Evolutionary conservation across 2,888 invertebrate genomes (phyloP).

Genomic region (Aricia artaxerxes): DNA sequence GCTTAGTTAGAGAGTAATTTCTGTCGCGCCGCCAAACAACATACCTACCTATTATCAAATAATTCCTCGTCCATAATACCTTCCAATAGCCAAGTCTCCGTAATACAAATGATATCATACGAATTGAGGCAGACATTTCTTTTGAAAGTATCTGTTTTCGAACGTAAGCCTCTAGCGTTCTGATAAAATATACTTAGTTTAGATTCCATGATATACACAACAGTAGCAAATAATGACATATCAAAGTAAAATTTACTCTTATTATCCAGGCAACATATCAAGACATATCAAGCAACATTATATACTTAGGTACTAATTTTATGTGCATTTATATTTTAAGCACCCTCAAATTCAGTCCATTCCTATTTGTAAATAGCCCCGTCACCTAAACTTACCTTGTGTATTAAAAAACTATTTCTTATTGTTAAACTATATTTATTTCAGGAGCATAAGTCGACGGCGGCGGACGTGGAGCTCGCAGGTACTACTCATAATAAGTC

Average conservation of each 20-base stretch:
- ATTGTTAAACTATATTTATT: neutral
- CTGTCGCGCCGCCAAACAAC: neutral
- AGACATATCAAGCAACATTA: too few relatives aligned
- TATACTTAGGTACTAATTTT: too few relatives aligned
- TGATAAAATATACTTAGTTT: neutral
- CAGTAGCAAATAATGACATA: too few relatives aligned
- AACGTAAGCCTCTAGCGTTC: neutral
- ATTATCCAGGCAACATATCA: too few relatives aligned
- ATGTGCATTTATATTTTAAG: too few relatives aligned
- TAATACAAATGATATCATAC: conserved; percentile 16
- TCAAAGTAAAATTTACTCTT: too few relatives aligned
- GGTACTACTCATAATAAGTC: neutral
- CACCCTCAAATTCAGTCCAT: too few relatives aligned
- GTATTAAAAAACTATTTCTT: neutral
- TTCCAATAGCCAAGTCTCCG: neutral
- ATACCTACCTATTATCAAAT: conserved; percentile 24
- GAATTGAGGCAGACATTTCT: neutral
- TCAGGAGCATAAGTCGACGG: neutral
- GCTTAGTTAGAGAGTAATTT: neutral
- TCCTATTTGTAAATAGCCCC: too few relatives aligned
- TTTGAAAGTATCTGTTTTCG: neutral
- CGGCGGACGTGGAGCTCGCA: neutral
- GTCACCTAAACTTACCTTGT: neutral
- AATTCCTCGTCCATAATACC: neutral
- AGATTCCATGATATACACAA: too few relatives aligned